Evolutionary conservation across 2,797 vertebrate genomes (phyloP), one percentile per base, ranked within the genome.

Genomic region (Petrocephalus schoutedeni): DNA sequence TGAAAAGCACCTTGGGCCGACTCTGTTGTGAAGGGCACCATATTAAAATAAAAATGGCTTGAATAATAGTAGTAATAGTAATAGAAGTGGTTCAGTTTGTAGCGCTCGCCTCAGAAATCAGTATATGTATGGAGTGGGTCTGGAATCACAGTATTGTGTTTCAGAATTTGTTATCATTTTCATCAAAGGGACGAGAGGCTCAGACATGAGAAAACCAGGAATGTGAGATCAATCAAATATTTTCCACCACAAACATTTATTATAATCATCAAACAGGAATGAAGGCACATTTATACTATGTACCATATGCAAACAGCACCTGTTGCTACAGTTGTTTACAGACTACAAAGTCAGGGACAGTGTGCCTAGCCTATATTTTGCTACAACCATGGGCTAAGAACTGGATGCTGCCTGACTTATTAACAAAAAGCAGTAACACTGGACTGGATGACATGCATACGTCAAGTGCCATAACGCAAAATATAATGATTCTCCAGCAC

Each of bases 231-330:
- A 80, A 49, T 80, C 41, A 80, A 80, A 80, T 49, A 49, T 80
- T 80, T 49, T 80, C 32, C 74, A 80, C 74, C 74, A 80, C 74
- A 80, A 80, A 80, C 74, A 80, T 80, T 80, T 80, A 80, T 80
- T 80, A 80, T 80, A n/a, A 80, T 80, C 74, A 49, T 80, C 74
- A 80, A 80, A 80, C 74, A 80, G 41, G 74, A 80, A 80, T 80
- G 74, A 80, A 80, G 49, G 74, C 74, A 80, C 36, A 80, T 80
- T 80, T 80, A 80, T 80, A 80, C 14, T 80, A 32, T 49, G 41
- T 41, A n/a, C 14, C 36, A n/a, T 49, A 80, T 80, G n/a, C 74
- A 80, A 80, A 80, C 74, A 80, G 41, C 74, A 80, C 74, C 74
- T 80, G 74, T 80, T 45, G 41, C 74, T 41, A 80, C 19, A 80